Evolutionary conservation across 2,113 vertebrate genomes (phyloP), one percentile per base, ranked within the genome.

Genomic region (Pomatostomus ruficeps): DNA sequence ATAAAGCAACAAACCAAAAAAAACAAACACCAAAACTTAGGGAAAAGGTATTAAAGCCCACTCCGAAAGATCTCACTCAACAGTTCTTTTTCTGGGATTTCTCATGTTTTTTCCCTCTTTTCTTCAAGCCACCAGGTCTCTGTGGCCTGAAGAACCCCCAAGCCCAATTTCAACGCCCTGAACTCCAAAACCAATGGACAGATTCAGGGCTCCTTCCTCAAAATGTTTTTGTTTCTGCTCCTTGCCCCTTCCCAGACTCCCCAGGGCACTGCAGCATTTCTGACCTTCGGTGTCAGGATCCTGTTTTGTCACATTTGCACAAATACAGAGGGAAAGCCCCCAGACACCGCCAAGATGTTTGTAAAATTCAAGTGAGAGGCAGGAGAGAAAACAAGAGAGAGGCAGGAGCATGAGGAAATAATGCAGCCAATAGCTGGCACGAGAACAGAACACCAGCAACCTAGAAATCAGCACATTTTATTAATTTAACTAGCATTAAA

Each of bases 171-270:
- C 45, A 75, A 23, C 28, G 12, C 54, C 66, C 20, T 0, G 40
- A 57, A 75, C n/a, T 35, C 14, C 0, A 0, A 55, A 70, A 55
- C 3, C 40, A 28, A 42, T 1, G 31, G 15, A 5, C 11, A 68
- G 35, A 76, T 16, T 17, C 31, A 59, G 54, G 36, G 70, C 23
- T 90, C 54, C 71, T 70, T 57, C 45, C 71, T 23, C 25, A 26
- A 49, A 81, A 63, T 15, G 46, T 59, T 92, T 91, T 78, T 42
- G 29, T 81, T 93, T 77, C 70, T 77, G 36, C 73, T 86, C 72
- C 86, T 86, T 81, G 75, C 55, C 48, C 65, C 57, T 59, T 82
- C 21, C 70, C 76, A 81, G 72, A 9, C 52, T 86, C 89, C 73
- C 91, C n/a, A 31, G 1, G 36, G 61, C 52, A 48, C 85, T 93